phyloP scores from a whole-genome alignment of 2,113 vertebrate genomes.

The Sylvietta virens region DNA sequence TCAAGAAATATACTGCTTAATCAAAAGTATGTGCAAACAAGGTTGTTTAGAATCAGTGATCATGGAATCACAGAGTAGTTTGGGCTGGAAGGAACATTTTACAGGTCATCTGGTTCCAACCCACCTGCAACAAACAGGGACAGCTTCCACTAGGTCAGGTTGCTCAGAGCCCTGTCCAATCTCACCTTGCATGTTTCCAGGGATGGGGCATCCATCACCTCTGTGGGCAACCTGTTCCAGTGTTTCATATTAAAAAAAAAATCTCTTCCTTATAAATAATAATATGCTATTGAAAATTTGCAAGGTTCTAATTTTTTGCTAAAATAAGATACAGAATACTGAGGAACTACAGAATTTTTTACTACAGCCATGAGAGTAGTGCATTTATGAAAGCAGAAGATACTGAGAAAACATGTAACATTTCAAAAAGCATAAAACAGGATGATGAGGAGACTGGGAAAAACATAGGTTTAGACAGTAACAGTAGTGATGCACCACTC shows the following conservation, averaged over 20 bases:
- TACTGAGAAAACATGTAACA: neutral
- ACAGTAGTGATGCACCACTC: neutral
- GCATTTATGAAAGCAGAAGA: neutral
- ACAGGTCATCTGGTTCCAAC: neutral
- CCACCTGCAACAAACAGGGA: neutral
- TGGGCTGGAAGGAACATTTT: neutral
- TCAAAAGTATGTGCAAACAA: neutral
- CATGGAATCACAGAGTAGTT: neutral
- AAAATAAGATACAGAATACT: neutral
- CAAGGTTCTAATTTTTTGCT: neutral
- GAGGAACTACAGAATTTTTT: neutral
- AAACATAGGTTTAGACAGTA: neutral
- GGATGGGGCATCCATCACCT: neutral
- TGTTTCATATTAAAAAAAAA: neutral
- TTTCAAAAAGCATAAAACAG: neutral
- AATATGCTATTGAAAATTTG: neutral
- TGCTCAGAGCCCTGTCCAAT: neutral
- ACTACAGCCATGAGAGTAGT: neutral
- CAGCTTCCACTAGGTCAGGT: neutral
- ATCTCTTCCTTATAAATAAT: neutral
- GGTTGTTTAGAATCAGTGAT: neutral
- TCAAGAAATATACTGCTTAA: neutral
- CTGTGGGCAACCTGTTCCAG: neutral
- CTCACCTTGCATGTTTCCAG: neutral
- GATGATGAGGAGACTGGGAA: neutral